Evolutionary conservation across 2,797 vertebrate species (phyloP).

Genomic region (Schizopygopsis malacanthus): DNA sequence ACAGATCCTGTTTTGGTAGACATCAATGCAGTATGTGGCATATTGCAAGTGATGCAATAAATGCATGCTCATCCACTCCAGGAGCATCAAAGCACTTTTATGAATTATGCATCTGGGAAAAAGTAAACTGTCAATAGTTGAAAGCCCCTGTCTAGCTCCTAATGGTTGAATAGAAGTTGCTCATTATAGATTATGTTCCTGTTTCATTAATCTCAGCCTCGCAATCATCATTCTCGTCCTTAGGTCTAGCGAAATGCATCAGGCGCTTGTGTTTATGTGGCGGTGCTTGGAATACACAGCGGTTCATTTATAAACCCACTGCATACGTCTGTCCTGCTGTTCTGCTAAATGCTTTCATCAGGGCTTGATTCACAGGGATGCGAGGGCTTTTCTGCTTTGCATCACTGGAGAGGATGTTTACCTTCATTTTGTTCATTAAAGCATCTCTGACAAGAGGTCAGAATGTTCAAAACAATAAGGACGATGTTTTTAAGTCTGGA

Average conservation of each 20-base stretch:
- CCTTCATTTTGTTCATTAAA: constrained; percentile 61
- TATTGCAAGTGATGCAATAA: constrained; percentile 58
- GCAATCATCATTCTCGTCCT: constrained; percentile 56
- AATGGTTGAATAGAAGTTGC: constrained; percentile 63
- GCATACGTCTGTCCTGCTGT: constrained; percentile 58
- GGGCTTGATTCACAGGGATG: constrained; percentile 50
- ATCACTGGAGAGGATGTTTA: constrained; percentile 44
- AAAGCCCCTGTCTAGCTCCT: constrained; percentile 73
- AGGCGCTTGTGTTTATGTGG: constrained; percentile 53
- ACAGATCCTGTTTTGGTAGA: constrained; percentile 58
- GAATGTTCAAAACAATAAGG: constrained; percentile 55
- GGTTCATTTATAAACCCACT: constrained; percentile 58
- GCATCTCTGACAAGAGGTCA: constrained; percentile 56
- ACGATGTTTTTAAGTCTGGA: constrained; percentile 63
- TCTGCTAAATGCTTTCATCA: constrained; percentile 65
- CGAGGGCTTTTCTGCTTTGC: constrained; percentile 46
- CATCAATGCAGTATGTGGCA: constrained; percentile 44
- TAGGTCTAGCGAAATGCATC: constrained; percentile 57
- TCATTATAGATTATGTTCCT: constrained; percentile 51
- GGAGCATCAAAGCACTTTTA: constrained; percentile 64
- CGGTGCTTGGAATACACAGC: constrained; percentile 55
- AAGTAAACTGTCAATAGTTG: constrained; percentile 77
- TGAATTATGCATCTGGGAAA: constrained; percentile 79
- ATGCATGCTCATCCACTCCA: constrained; percentile 60
- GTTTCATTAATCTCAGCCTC: constrained; percentile 57